Evolutionary conservation across 2,888 invertebrate genomes (phyloP), one percentile per base, ranked within the genome.

Genomic region (Aspidiotus destructor): DNA sequence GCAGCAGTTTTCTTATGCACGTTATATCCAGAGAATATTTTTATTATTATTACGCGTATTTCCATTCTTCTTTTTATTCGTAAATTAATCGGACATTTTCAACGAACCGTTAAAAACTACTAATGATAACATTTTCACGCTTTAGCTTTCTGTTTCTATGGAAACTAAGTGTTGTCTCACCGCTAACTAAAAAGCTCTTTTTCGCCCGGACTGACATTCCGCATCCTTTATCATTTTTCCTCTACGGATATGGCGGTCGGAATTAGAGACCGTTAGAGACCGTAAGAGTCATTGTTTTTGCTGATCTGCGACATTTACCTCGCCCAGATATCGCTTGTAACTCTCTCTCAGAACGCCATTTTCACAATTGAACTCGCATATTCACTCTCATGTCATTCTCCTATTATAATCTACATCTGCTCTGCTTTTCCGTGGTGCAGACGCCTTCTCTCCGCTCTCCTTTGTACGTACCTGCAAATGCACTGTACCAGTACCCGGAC

Each of bases 1-100:
- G 28, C 28, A 28, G 28, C 28, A 28, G 28, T 28, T 28, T 28
- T 28, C 28, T 28, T 28, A 28, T 28, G 28, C 28, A 28, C 28
- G 28, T 5, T 28, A 28, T 28, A 28, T 28, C 28, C 28, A 28
- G 28, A 28, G 28, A 28, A 28, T 28, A 28, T 28, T 28, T 28
- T 28, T 28, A 28, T 28, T 28, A 28, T 28, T 28, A 28, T 28
- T 28, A 28, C 28, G 28, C 28, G 28, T 28, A 28, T 48, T n/a
- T 48, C 48, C n/a, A 13, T 48, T 6, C 48, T 48, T 48, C 48
- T 48, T n/a, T 48, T n/a, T 48, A 13, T 48, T 48, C 48, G 11
- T 48, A 48, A 48, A 48, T 48, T 48, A 48, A 48, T 11, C 48
- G 48, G 48, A 48, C 48, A 48, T 48, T 48, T 48, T n/a, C 48